Evolutionary conservation across 2,888 invertebrate species (phyloP).

Genomic region (Diploptera punctata): DNA sequence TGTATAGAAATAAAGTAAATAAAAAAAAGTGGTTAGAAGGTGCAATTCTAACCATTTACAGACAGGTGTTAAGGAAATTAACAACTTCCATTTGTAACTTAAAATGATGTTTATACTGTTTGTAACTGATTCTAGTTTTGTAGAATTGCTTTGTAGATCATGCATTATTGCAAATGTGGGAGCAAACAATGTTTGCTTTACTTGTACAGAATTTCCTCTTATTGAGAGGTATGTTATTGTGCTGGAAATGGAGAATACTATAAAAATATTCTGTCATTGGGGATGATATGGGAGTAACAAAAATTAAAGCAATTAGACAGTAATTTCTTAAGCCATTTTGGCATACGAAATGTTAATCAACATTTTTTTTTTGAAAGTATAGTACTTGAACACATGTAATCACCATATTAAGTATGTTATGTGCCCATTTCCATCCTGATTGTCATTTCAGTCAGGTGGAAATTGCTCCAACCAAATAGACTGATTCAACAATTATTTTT

Average conservation of each 20-base stretch:
- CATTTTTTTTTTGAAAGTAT: no score
- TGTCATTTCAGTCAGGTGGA: constrained; percentile 3
- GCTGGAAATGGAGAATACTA: not conserved
- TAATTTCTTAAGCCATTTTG: no score
- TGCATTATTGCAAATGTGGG: constrained; percentile 2
- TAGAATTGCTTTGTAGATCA: constrained; percentile 15
- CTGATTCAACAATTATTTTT: constrained; percentile 11
- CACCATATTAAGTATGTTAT: no score
- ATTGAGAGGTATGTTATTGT: not conserved
- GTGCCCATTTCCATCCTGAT: no score
- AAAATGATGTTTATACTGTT: constrained; percentile 8
- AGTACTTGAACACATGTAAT: no score
- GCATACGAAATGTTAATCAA: no score
- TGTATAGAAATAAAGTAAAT: constrained; percentile 6
- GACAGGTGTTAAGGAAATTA: constrained; percentile 12
- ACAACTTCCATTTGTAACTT: constrained; percentile 14
- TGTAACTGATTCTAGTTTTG: constrained; percentile 9
- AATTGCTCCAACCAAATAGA: not conserved
- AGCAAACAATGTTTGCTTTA: not conserved
- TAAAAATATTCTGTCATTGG: not conserved
- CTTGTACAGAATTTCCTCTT: constrained; percentile 1
- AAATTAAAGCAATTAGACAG: no score
- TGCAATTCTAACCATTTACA: constrained; percentile 4
- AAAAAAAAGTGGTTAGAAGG: not conserved
- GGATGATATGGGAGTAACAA: no score